Percentiles rank a stretch among this genome's conserved stretches.
Evolutionary conservation across 1,140 invertebrate genomes (phyloP).

Genomic region (Galleria mellonella): DNA sequence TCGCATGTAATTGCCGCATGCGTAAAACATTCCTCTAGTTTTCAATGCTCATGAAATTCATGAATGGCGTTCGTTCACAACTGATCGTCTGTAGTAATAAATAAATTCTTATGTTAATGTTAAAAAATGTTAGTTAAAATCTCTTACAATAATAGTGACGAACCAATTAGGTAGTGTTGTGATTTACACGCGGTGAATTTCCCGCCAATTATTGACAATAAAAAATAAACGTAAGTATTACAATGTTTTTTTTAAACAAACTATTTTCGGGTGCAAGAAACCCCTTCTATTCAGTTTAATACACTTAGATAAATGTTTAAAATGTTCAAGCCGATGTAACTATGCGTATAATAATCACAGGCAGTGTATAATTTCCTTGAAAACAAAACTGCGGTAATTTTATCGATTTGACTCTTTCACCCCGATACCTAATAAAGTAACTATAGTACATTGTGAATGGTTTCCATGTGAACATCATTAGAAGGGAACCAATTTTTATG

Average conservation of each 20-base stretch:
- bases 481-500: constrained; percentile 12
- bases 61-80: constrained; percentile 62
- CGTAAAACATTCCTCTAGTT: constrained; percentile 42
- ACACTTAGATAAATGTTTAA: too few relatives aligned
- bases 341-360: not conserved
- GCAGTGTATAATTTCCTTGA: constrained; percentile 27
- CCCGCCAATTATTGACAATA: constrained; percentile 53
- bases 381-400: constrained; percentile 74
- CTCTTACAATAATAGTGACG: constrained; percentile 41
- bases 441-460: constrained; percentile 38
- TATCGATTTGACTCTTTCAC: constrained; percentile 71
- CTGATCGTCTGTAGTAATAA: constrained; percentile 43
- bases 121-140: constrained; percentile 59
- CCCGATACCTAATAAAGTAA: constrained; percentile 33
- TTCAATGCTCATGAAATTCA: constrained; percentile 53
- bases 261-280: constrained; percentile 6
- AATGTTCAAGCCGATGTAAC: too few relatives aligned
- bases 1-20: constrained; percentile 42
- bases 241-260: constrained; percentile 16
- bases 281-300: not conserved
- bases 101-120: constrained; percentile 56
- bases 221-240: constrained; percentile 34
- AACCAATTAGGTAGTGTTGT: constrained; percentile 64
- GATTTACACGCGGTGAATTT: constrained; percentile 25
- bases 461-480: constrained; percentile 24